phyloP scores from a whole-genome alignment of 2,113 vertebrate genomes.

The Smithornis capensis region DNA sequence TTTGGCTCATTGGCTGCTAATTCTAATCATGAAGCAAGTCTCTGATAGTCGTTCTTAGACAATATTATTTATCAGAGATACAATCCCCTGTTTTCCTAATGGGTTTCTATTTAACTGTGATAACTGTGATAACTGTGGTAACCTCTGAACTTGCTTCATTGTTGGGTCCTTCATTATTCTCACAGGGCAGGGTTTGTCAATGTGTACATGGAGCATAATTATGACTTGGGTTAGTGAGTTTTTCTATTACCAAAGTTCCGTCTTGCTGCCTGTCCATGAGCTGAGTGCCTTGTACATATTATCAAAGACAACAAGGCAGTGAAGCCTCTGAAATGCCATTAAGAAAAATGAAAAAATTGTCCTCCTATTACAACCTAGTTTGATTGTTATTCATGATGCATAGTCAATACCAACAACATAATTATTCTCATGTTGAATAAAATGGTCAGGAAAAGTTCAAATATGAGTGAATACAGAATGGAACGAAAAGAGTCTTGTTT shows the following conservation, averaged over 20 bases:
- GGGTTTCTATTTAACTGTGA: not conserved
- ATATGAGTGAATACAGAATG: not conserved
- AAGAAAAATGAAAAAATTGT: not conserved
- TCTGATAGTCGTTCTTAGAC: not conserved
- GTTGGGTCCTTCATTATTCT: not conserved
- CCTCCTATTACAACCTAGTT: not conserved
- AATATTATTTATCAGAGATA: not conserved
- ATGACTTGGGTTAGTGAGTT: not conserved
- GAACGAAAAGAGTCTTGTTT: not conserved
- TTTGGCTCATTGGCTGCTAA: not conserved
- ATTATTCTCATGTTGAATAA: not conserved
- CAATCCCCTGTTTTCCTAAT: not conserved
- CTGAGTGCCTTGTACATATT: not conserved
- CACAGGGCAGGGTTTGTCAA: not conserved
- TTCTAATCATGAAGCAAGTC: not conserved
- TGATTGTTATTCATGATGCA: not conserved
- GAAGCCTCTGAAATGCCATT: not conserved
- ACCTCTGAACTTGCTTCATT: rapidly evolving
- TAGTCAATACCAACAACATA: not conserved
- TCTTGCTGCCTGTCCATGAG: not conserved
- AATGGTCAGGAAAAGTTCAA: not conserved
- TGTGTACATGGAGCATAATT: not conserved
- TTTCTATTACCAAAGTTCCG: not conserved
- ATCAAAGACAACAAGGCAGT: not conserved
- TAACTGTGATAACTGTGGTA: no score